Conservation (phyloP, 2,797 vertebrate species). For the Pangasius larnaudii region DNA sequence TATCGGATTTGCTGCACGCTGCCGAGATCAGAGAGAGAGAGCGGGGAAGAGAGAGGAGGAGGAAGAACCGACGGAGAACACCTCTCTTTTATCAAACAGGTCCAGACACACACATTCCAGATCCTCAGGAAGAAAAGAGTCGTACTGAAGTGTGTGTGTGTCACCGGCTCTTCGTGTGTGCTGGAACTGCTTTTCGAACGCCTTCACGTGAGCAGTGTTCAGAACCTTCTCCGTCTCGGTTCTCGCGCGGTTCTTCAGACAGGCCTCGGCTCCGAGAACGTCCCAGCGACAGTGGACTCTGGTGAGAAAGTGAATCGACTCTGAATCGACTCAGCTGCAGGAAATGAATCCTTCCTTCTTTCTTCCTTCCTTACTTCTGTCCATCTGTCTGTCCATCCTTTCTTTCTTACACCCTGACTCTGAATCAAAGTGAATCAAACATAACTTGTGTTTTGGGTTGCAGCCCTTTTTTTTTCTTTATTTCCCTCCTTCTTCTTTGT, state of each 20-base stretch:
- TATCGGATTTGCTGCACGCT: conserved; percentile 16
- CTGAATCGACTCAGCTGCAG: background rate
- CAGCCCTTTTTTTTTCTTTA: background rate
- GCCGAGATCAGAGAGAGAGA: background rate
- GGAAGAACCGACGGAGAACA: background rate
- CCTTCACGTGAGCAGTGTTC: background rate
- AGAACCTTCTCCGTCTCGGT: background rate
- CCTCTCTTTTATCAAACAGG: conserved; percentile 7
- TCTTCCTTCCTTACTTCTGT: background rate
- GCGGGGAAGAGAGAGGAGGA: background rate
- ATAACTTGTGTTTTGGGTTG: background rate
- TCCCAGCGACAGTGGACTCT: background rate
- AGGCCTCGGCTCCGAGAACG: background rate
- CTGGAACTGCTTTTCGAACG: background rate
- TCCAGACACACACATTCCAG: background rate
- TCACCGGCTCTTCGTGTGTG: background rate
- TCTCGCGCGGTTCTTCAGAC: background rate
- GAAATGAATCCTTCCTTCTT: background rate
- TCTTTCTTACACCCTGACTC: background rate
- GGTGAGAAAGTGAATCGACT: background rate
- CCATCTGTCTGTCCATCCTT: too few relatives aligned
- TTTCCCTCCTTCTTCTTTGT: background rate
- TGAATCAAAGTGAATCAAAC: background rate
- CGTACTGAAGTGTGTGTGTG: background rate
- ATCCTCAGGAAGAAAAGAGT: background rate